Conservation (phyloP, 2,888 invertebrate species). For the Pilophorus perplexus region DNA sequence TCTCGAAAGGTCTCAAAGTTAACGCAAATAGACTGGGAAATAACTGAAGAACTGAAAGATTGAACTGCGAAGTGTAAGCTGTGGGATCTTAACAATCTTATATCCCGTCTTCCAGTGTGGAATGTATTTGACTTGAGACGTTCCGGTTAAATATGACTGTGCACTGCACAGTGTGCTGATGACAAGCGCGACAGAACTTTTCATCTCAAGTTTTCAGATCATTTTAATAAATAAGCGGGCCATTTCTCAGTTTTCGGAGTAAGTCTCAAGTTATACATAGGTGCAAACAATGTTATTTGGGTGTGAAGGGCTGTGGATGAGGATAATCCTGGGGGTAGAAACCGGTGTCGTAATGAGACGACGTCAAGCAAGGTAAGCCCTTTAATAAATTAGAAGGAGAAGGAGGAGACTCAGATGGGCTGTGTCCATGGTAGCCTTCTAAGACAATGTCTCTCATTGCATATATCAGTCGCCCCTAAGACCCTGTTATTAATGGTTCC, state of each 20-base stretch:
- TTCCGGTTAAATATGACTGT: too few relatives aligned
- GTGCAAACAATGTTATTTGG: slow-evolving; percentile 38
- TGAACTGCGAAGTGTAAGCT: too few relatives aligned
- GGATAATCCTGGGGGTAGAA: slow-evolving; percentile 30
- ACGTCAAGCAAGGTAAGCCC: slow-evolving; percentile 44
- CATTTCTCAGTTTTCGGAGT: slow-evolving; percentile 4
- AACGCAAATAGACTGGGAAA: too few relatives aligned
- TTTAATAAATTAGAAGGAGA: slow-evolving; percentile 46
- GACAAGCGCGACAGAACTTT: too few relatives aligned
- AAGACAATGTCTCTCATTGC: slow-evolving; percentile 45
- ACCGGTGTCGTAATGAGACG: slow-evolving; percentile 38
- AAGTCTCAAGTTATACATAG: slow-evolving; percentile 20
- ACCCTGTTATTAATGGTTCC: slow-evolving; percentile 45
- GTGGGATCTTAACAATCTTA: too few relatives aligned
- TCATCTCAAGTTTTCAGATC: slow-evolving; percentile 9
- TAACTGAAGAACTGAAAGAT: too few relatives aligned
- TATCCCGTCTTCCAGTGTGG: too few relatives aligned
- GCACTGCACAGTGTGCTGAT: too few relatives aligned
- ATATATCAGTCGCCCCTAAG: slow-evolving; percentile 46
- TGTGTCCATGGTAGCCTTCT: slow-evolving; percentile 42
- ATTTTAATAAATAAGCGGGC: background rate
- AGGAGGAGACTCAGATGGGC: slow-evolving; percentile 42
- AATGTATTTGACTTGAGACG: too few relatives aligned
- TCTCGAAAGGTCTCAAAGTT: too few relatives aligned
- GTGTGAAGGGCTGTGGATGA: slow-evolving; percentile 27